A percentile compares a stretch with the other conserved stretches of the same genome.
phyloP scores from a whole-genome alignment of 1,140 invertebrate genomes.

The Leptonema lineaticorne region DNA sequence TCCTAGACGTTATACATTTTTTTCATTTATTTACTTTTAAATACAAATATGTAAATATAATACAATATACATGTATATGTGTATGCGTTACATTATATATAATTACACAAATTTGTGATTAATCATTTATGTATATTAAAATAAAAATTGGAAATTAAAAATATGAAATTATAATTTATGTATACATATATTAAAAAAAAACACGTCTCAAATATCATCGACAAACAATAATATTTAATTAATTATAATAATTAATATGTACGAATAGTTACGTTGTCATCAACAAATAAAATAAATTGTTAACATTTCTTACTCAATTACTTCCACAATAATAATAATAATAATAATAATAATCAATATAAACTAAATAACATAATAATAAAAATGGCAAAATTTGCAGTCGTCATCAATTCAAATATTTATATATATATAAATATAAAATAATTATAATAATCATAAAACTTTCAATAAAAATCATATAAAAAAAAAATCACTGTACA shows the following conservation, averaged over 20 bases:
- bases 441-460: slow-evolving; percentile 24
- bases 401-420: slow-evolving; percentile 25
- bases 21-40: not conserved
- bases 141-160: not conserved
- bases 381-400: slow-evolving; percentile 27
- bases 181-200: slow-evolving; percentile 3
- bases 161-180: not conserved
- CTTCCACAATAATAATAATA: slow-evolving; percentile 4
- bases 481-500: slow-evolving; percentile 29
- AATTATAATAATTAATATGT: not conserved
- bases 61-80: slow-evolving; percentile 25
- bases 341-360: slow-evolving; percentile 24
- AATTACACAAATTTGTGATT: slow-evolving; percentile 8
- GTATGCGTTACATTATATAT: not conserved
- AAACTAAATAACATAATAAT: slow-evolving; percentile 32
- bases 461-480: slow-evolving; percentile 22
- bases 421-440: too few relatives aligned
- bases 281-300: slow-evolving; percentile 30
- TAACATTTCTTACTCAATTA: slow-evolving; percentile 9
- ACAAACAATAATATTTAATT: not conserved
- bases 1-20: slow-evolving; percentile 39
- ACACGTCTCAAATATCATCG: not conserved
- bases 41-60: slow-evolving; percentile 30
- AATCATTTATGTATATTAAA: too few relatives aligned
- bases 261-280: slow-evolving; percentile 21